Conservation (phyloP, 2,113 vertebrate genomes). For the Ondatra zibethicus region DNA sequence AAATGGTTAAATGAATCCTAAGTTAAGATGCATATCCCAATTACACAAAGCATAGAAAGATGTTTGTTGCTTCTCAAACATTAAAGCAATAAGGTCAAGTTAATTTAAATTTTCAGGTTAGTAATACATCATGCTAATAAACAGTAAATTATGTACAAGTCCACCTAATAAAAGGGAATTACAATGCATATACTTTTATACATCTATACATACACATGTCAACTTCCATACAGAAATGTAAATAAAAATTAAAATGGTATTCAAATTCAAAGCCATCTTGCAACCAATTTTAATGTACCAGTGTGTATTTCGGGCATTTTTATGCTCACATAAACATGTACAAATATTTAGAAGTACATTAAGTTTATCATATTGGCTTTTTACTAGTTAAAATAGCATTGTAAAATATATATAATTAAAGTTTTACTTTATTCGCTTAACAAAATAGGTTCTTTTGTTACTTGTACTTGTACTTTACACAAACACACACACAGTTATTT, state of each 20-base stretch:
- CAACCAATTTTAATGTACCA: background rate
- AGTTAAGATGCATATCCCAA: background rate
- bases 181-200: background rate
- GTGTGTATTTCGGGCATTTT: background rate
- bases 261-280: background rate
- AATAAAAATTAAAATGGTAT: background rate
- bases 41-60: background rate
- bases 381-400: background rate
- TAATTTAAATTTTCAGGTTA: background rate
- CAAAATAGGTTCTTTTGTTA: background rate
- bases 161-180: background rate
- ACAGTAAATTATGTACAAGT: background rate
- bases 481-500: background rate
- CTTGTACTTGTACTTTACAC: background rate
- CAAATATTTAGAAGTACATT: background rate
- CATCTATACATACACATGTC: no score
- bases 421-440: background rate
- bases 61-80: background rate
- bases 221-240: background rate
- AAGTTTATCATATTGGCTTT: background rate
- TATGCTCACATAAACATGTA: background rate
- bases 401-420: background rate
- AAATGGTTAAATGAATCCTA: background rate
- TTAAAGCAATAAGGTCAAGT: background rate
- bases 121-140: background rate